A percentile compares a stretch with the other conserved stretches of the same genome.
Conservation (phyloP, 2,888 invertebrate species). For the Lasioglossum villosulum region DNA sequence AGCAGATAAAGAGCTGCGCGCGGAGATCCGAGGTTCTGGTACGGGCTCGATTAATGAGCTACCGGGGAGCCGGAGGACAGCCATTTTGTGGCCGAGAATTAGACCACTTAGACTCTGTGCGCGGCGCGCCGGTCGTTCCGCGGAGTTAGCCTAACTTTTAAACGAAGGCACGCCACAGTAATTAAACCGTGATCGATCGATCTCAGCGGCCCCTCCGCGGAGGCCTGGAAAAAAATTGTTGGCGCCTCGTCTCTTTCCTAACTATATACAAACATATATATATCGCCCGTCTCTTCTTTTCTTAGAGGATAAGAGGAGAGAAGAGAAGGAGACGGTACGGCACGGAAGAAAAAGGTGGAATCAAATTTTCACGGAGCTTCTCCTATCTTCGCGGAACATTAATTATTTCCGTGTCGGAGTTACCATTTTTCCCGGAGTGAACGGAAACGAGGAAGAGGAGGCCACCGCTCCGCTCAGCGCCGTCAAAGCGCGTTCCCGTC, state of each 20-base stretch:
- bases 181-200: slow-evolving; percentile 53
- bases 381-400: slow-evolving; percentile 22
- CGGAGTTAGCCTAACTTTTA: slow-evolving; percentile 63
- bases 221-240: neutral
- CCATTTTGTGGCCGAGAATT: slow-evolving; percentile 68
- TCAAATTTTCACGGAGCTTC: slow-evolving; percentile 26
- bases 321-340: neutral
- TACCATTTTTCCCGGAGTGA: slow-evolving; percentile 22
- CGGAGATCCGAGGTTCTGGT: slow-evolving; percentile 37
- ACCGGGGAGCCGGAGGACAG: slow-evolving; percentile 64
- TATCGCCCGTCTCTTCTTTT: neutral
- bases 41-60: slow-evolving; percentile 58
- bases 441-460: neutral
- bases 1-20: slow-evolving; percentile 58
- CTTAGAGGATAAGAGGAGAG: neutral
- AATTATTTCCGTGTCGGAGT: slow-evolving; percentile 37
- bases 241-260: neutral
- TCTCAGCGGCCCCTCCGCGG: neutral
- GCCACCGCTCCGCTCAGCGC: neutral
- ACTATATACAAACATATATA: neutral
- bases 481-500: slow-evolving; percentile 12
- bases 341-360: neutral
- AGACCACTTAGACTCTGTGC: slow-evolving; percentile 68
- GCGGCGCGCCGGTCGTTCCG: slow-evolving; percentile 44
- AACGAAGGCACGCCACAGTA: slow-evolving; percentile 63